A percentile compares a stretch with the other conserved stretches of the same genome.
phyloP scores from a whole-genome alignment of 2,888 invertebrate species.

The Drosophila paracracens region DNA sequence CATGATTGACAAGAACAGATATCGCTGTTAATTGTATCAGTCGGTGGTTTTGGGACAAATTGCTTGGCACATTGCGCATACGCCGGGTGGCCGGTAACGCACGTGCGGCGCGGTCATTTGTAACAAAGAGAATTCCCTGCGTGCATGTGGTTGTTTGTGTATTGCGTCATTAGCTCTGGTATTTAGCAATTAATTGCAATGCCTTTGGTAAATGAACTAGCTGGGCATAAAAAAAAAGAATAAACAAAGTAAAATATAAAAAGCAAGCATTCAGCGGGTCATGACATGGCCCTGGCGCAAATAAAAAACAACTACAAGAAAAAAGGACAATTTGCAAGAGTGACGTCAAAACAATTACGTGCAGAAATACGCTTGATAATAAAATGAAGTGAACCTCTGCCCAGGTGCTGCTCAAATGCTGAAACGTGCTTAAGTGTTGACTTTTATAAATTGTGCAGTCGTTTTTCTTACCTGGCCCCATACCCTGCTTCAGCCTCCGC shows the following conservation, averaged over 20 bases:
- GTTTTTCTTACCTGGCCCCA: conserved; percentile 52
- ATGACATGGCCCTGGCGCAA: conserved; percentile 43
- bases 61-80: conserved; percentile 48
- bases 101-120: conserved; percentile 47
- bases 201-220: conserved; percentile 68
- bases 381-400: conserved; percentile 72
- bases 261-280: conserved; percentile 28
- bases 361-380: conserved; percentile 78
- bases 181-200: conserved; percentile 66
- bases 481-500: not conserved
- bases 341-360: conserved; percentile 81
- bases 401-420: conserved; percentile 52
- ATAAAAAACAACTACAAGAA: conserved; percentile 29
- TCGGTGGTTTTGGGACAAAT: conserved; percentile 46
- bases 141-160: not conserved
- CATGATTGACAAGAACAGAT: conserved; percentile 48
- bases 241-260: conserved; percentile 12
- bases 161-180: conserved; percentile 38
- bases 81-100: conserved; percentile 48
- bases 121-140: conserved; percentile 4
- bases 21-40: conserved; percentile 50
- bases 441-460: conserved; percentile 80
- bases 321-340: conserved; percentile 74
- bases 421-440: conserved; percentile 78
- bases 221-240: conserved; percentile 21